Percentiles rank a stretch among this genome's conserved stretches.
phyloP scores from a whole-genome alignment of 2,888 invertebrate genomes.

The Cantharis rufa region DNA sequence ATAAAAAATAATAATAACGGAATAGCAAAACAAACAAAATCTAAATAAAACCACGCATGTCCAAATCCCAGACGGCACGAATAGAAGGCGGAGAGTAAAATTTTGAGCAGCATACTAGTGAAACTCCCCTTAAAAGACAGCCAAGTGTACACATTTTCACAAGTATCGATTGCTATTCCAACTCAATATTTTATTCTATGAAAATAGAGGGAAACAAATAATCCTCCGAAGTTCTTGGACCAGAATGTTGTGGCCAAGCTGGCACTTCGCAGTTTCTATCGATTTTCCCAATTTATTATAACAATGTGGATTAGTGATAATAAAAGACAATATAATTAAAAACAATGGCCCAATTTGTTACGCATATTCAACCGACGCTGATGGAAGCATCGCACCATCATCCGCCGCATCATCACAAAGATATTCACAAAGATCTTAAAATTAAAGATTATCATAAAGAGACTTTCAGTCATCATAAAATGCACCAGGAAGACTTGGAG shows the following conservation, averaged over 20 bases:
- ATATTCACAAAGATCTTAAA: conserved; percentile 40
- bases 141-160: conserved; percentile 14
- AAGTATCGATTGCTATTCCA: conserved; percentile 32
- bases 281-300: conserved; percentile 1
- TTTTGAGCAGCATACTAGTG: conserved; percentile 31
- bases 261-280: conserved; percentile 16
- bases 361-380: conserved; percentile 63
- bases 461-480: conserved; percentile 33
- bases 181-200: conserved; percentile 49
- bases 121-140: conserved; percentile 17
- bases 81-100: conserved; percentile 37
- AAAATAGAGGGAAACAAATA: conserved; percentile 39
- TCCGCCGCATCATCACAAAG: conserved; percentile 56
- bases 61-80: conserved; percentile 35
- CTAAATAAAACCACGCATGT: conserved; percentile 34
- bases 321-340: conserved; percentile 13
- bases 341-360: conserved; percentile 64
- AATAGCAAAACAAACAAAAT: conserved; percentile 21
- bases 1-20: conserved; percentile 1
- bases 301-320: conserved; percentile 10
- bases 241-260: conserved; percentile 34
- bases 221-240: conserved; percentile 37
- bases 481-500: conserved; percentile 37
- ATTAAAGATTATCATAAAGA: conserved; percentile 45
- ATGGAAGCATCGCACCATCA: conserved; percentile 64